Evolutionary conservation across 2,888 invertebrate genomes (phyloP).

Genomic region (Phalera bucephala): DNA sequence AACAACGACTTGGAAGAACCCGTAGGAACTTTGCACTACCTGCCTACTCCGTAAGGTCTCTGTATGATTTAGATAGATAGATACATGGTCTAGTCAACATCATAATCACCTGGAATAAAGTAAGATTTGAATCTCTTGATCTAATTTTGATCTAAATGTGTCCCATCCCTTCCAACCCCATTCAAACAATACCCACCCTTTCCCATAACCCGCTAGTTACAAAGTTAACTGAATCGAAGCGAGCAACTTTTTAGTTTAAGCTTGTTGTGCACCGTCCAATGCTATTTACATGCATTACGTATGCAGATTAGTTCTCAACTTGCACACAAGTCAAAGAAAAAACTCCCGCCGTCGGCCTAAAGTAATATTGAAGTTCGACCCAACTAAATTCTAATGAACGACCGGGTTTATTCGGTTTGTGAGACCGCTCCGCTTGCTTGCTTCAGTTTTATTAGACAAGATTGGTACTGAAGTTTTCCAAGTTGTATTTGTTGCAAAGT

Average conservation of each 20-base stretch:
- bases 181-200: no score
- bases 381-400: constrained; percentile 51
- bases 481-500: neutral
- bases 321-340: constrained; percentile 54
- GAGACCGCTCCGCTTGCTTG: no score
- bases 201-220: neutral
- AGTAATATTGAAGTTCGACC: constrained; percentile 53
- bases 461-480: neutral
- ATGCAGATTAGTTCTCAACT: constrained; percentile 66
- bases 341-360: constrained; percentile 44
- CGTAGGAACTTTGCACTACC: no score
- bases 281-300: constrained; percentile 64
- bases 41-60: no score
- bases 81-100: no score
- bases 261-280: constrained; percentile 36
- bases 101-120: no score
- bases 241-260: constrained; percentile 35
- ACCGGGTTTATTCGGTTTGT: constrained; percentile 2
- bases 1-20: no score
- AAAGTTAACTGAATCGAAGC: constrained; percentile 26
- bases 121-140: no score
- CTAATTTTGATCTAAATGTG: no score
- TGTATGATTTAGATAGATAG: no score
- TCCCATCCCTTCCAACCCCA: no score
- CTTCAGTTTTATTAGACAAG: neutral